Base-by-base conservation (phyloP, 2,797 vertebrate species). In the Sarcophilus harrisii region DNA sequence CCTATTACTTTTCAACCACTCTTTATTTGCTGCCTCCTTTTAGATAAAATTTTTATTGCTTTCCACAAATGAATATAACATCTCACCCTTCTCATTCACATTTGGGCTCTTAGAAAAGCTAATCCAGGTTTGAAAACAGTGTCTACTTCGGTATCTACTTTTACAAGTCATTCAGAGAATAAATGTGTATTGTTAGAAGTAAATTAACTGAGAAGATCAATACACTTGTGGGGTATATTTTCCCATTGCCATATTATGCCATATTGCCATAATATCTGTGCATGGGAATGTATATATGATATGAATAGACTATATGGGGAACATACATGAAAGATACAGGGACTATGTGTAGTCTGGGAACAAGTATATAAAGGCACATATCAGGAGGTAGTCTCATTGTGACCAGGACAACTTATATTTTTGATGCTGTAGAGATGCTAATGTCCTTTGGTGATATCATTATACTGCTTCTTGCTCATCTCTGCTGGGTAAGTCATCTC, bases 1-100 rank as follows among this genome's bases (percentile, higher is more conserved):
- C 29, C 32, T 93, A 11, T 92, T 95, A 55, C 49, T 5, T 91
- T 96, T 92, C 38, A 96, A 95, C 0, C 3, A 93, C 96, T 95
- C 45, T 95, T 45, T 45, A 58, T 4, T 95, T 95, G 58, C 14
- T 0, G 49, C 49, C 49, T 93, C 81, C 30, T 94, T 94, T 92
- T 2, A 5, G 5, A 54, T 21, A 91, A 91, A 91, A 45, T 28
- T 54, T 94, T 93, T 94, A 57, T 92, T 92, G 32, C 45, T 4
- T 52, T 93, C 96, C 66, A 94, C 4, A 93, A 95, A 55, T 52
- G 93, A 92, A 91, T 73, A 32, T 21, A 62, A 30, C 60, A 32
- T 62, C 60, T 62, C 30, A 62, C 30, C 4, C 13, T 32, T 1
- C 60, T 28, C 30, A 62, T 62, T 14, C 30, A 16, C 4, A 16